These are phyloP conservation scores for Listronotus oregonensis DNA, from an alignment of 1,140 invertebrate species.

Conservation along the genomic window DNA sequence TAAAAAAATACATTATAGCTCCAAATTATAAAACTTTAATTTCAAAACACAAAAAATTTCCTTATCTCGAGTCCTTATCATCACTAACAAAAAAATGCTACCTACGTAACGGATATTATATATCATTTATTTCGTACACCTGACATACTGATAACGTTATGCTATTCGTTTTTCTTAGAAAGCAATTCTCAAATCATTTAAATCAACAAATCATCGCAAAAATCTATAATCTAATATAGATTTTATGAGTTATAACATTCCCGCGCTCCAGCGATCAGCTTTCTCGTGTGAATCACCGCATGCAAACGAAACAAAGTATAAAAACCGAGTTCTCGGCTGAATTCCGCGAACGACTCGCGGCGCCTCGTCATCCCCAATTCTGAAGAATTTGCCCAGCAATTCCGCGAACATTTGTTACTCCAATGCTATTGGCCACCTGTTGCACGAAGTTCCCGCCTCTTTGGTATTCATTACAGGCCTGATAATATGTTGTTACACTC, in stretches of 20 bases:
- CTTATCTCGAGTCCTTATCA: too few relatives aligned
- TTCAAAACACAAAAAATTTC: too few relatives aligned
- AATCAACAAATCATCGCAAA: background rate
- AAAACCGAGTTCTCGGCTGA: background rate
- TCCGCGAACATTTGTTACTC: slow-evolving; percentile 18
- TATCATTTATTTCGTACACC: too few relatives aligned
- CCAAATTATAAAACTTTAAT: too few relatives aligned
- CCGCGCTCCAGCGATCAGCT: background rate
- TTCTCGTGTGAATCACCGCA: background rate
- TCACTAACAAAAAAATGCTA: too few relatives aligned
- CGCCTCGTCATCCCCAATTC: slow-evolving; percentile 30
- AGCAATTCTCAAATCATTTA: too few relatives aligned
- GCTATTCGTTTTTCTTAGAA: too few relatives aligned
- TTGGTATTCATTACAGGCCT: slow-evolving; percentile 17
- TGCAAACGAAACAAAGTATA: background rate
- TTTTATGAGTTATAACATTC: background rate
- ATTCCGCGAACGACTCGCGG: background rate
- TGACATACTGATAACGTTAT: too few relatives aligned
- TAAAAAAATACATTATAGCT: too few relatives aligned
- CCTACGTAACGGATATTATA: too few relatives aligned
- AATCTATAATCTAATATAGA: background rate
- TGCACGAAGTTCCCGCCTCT: slow-evolving; percentile 24
- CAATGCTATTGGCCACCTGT: slow-evolving; percentile 30
- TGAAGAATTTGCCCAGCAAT: slow-evolving; percentile 19
- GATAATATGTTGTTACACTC: background rate